A percentile compares a stretch with the other conserved stretches of the same genome.
Conservation (phyloP, 2,113 vertebrate genomes). For the Calidris pygmaea region DNA sequence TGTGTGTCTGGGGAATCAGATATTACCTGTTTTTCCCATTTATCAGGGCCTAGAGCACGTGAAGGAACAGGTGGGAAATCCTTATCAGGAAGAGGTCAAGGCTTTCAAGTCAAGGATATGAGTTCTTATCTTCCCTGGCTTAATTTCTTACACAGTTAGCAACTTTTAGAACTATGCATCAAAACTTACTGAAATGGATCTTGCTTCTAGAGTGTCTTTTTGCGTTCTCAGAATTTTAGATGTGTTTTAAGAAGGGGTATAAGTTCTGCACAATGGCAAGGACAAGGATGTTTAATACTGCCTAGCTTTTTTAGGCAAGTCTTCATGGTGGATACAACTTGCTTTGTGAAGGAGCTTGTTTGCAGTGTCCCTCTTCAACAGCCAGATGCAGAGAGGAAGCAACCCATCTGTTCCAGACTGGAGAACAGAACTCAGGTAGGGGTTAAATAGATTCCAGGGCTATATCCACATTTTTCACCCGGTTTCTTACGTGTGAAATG, state of each 20-base stretch:
- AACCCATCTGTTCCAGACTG: neutral
- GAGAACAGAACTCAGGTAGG: neutral
- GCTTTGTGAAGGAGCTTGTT: neutral
- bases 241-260: neutral
- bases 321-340: neutral
- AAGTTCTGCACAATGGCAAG: neutral
- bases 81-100: neutral
- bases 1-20: neutral
- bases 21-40: neutral
- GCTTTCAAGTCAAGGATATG: neutral
- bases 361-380: neutral
- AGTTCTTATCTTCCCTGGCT: neutral
- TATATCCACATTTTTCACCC: neutral
- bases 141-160: neutral
- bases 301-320: neutral
- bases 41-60: neutral
- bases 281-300: neutral
- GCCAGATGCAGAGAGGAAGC: neutral
- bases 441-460: neutral
- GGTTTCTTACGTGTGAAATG: neutral
- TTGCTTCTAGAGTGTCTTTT: neutral
- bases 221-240: neutral
- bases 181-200: neutral
- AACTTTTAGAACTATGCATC: neutral
- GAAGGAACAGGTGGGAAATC: neutral